Percentiles rank a stretch among this genome's conserved stretches.
Conservation (phyloP, 2,113 vertebrate genomes). For the Pontoporia blainvillei region DNA sequence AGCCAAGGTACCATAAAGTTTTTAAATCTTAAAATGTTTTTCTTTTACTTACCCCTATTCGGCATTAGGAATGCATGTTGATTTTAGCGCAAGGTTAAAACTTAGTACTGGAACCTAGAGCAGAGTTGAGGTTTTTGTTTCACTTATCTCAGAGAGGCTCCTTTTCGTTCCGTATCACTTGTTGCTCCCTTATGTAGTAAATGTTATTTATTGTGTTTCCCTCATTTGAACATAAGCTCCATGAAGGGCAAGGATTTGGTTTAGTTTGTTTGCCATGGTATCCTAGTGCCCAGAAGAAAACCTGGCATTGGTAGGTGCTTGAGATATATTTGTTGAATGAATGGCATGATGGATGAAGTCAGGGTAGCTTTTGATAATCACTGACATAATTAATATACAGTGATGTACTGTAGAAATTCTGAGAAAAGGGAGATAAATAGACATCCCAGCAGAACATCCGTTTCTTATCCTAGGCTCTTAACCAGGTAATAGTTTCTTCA, state of each 20-base stretch:
- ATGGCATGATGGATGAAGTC: neutral
- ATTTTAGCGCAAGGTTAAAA: neutral
- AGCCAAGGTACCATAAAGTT: conserved; percentile 63
- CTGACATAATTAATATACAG: neutral
- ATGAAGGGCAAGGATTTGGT: neutral
- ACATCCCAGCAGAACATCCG: neutral
- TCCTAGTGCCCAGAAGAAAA: neutral
- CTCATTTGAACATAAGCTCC: neutral
- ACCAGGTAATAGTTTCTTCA: neutral
- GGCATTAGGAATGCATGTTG: neutral
- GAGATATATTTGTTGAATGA: neutral
- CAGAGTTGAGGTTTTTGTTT: neutral
- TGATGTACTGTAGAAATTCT: neutral
- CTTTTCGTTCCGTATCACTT: neutral
- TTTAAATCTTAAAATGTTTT: neutral
- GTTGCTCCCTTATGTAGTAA: neutral
- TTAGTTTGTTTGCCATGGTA: neutral
- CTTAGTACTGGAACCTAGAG: neutral
- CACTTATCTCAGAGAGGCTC: neutral
- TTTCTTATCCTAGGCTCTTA: neutral
- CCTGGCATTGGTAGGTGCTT: neutral
- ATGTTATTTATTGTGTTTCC: neutral
- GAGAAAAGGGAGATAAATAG: neutral
- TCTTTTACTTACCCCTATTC: neutral
- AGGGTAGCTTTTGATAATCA: neutral